Percentiles rank a stretch among this genome's conserved stretches.
phyloP scores from a whole-genome alignment of 92 coral and sea anemone genomes.

The Porites evermanni region DNA sequence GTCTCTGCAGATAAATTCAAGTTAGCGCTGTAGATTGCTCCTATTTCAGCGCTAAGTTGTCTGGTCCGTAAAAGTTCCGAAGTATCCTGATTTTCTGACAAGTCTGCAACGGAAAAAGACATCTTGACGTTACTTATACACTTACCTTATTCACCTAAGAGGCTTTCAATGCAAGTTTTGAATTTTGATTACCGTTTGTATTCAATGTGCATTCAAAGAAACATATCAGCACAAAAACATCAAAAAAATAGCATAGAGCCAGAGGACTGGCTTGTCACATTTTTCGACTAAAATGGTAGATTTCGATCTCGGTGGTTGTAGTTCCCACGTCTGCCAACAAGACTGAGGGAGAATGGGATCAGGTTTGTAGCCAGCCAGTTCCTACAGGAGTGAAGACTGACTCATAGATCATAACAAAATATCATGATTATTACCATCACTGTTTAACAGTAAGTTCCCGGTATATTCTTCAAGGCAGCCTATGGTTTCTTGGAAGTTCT shows the following conservation, averaged over 20 bases:
- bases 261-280: no score
- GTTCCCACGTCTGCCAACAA: no score
- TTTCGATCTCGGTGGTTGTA: no score
- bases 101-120: not conserved
- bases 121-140: not conserved
- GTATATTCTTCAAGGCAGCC: not conserved
- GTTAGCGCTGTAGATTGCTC: not conserved
- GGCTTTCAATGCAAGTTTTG: no score
- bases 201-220: no score
- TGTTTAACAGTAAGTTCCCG: not conserved
- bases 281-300: no score
- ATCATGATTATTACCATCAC: not conserved
- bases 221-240: no score
- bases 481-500: not conserved
- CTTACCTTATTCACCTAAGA: no score
- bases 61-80: not conserved
- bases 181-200: no score
- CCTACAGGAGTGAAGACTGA: not conserved
- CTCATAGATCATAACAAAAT: not conserved
- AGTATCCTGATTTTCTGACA: not conserved
- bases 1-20: not conserved
- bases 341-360: not conserved
- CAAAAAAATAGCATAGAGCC: no score
- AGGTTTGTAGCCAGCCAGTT: not conserved
- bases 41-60: conserved; percentile 6